Evolutionary conservation across 2,888 invertebrate genomes (phyloP), one percentile per base, ranked within the genome.

Genomic region (Laothoe populi): DNA sequence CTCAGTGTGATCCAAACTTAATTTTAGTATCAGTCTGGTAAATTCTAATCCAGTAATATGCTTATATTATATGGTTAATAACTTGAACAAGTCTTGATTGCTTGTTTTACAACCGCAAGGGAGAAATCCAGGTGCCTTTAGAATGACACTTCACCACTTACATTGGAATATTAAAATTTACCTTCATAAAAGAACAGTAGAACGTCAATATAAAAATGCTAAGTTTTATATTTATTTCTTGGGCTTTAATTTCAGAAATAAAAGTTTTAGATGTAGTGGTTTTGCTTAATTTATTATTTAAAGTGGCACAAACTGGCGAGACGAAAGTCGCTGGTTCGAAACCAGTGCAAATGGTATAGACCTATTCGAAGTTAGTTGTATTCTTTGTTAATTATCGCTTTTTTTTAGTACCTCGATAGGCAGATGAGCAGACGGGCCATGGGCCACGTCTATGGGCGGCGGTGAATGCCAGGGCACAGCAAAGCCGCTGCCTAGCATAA

Each of bases 41-140:
- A 59, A 59, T 57, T 64, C 46, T 64, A 64, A 64, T 60, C 59
- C 38, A 45, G 46, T 64, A 46, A 58, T 57, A 64, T 57, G 59
- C 57, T 57, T 64, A 61, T 61, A 59, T 48, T 61, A 59, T 19
- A 60, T 57, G 45, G 40, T 40, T 64, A 44, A 61, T 53, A 59
- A 61, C 53, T 61, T 42, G 42, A 61, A 53, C 60, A 61, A 49
- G 53, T 61, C 60, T 61, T 53, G 60, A 61, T 61, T 61, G 42
- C 60, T 61, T 61, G 49, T 61, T 61, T 61, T 61, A 61, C 60
- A 61, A 61, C 60, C 60, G 42, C 53, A 13, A 49, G 60, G 60
- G 35, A 46, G 46, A 46, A 21, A 42, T 44, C 42, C 53, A 42
- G 42, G 60, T 61, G 60, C 42, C 40, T 23, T 61, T 31, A 40